Percentiles rank a stretch among this genome's conserved stretches.
Conservation (phyloP, 2,113 vertebrate genomes). For the Phyllostomus discolor region DNA sequence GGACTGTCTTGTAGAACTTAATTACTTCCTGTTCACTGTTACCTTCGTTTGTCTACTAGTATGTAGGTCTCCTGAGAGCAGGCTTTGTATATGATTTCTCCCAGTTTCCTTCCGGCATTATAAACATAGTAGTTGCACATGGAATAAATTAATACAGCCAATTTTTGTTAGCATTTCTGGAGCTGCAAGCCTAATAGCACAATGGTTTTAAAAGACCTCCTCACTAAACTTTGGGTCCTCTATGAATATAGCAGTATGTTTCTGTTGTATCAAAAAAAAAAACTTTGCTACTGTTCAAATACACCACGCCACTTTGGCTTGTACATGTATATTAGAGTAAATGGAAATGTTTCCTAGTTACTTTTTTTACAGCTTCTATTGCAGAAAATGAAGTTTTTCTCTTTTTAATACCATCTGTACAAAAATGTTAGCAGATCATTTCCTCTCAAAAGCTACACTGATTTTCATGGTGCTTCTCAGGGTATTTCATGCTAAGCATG, state of each 20-base stretch:
- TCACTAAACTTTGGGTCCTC: background rate
- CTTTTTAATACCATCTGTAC: constrained; percentile 27
- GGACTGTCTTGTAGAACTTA: background rate
- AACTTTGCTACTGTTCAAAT: background rate
- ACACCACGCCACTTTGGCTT: background rate
- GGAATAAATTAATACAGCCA: background rate
- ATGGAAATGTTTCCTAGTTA: background rate
- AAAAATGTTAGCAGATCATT: constrained; percentile 70
- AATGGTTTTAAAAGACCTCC: background rate
- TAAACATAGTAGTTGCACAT: background rate
- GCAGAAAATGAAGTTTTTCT: constrained; percentile 1
- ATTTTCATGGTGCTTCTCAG: constrained; percentile 57
- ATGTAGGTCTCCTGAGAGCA: background rate
- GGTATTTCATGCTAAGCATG: constrained; percentile 66
- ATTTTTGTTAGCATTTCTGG: background rate
- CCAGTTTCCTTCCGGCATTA: background rate
- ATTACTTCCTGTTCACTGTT: background rate
- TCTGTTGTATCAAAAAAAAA: background rate
- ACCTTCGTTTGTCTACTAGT: background rate
- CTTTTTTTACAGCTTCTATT: background rate
- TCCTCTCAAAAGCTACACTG: constrained; percentile 68
- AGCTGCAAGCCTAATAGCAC: background rate
- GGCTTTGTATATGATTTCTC: background rate
- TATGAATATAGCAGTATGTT: background rate
- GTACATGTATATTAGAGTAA: background rate